Base-by-base conservation (phyloP, 2,113 vertebrate genomes). In the Toxotes jaculatrix region DNA sequence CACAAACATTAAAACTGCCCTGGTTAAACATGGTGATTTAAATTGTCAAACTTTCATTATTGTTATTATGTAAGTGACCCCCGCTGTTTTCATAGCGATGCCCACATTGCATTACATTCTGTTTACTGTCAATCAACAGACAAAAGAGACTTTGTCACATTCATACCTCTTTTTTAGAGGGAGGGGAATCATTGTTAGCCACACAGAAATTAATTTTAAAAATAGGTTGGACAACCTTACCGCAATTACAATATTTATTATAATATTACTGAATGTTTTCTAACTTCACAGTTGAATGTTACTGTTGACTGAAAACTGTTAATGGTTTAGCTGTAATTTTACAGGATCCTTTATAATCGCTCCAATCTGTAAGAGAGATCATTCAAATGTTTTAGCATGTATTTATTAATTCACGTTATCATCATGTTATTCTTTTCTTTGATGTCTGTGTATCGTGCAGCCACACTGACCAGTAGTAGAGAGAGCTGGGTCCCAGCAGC, bases 381-480 rank as follows among this genome's bases (percentile, higher is more conserved):
- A 27, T 27, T 27, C 27, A 27, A 27, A 27, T 27, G 27, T 27
- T 27, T 27, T 27, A 27, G 27, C 27, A 27, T 27, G 27, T 27
- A 27, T 27, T 27, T 27, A 27, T 27, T 27, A 27, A 27, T 27
- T 27, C 27, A 27, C 27, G 27, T 27, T 27, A 27, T 27, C 27
- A 27, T 27, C 27, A 27, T 27, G 27, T 27, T 27, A 27, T 27
- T 27, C 27, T 27, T 27, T 27, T 27, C 27, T 1, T 27, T 27
- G 27, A 27, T 27, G 27, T 27, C 27, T 27, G 27, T 27, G 27
- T 27, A 27, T 27, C 27, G 27, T 27, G 27, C 27, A 27, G 27
- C 27, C 27, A 27, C 27, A 95, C 97, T 95, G 43, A 98, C 98
- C 98, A 99, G 88, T 98, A 99, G 80, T 99, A 99, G 16, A 99